Evolutionary conservation across 2,888 invertebrate genomes (phyloP).

Genomic region (Dromius quadrimaculatus): DNA sequence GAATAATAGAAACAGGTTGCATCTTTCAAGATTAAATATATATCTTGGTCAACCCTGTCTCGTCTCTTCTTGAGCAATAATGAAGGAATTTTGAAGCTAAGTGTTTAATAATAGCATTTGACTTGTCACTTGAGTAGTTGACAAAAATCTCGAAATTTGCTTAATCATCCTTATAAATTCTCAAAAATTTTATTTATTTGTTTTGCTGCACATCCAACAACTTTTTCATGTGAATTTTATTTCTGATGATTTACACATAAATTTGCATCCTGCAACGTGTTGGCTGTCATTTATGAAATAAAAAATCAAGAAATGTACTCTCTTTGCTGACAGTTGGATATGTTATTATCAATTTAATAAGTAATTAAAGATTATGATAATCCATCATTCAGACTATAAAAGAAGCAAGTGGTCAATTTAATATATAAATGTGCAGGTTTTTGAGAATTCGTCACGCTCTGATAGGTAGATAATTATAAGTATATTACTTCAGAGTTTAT

Average conservation of each 20-base stretch:
- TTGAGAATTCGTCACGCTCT: constrained; percentile 19
- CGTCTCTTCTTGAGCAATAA: constrained; percentile 10
- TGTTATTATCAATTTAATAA: constrained; percentile 21
- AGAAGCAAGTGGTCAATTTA: constrained; percentile 25
- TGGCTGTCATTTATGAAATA: constrained; percentile 3
- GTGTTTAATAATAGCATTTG: constrained; percentile 46
- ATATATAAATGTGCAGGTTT: constrained; percentile 10
- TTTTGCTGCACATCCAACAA: constrained; percentile 34
- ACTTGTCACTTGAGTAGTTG: constrained; percentile 45
- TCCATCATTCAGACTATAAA: not conserved
- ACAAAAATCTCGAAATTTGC: constrained; percentile 43
- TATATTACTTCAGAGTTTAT: constrained; percentile 11
- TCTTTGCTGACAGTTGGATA: not conserved
- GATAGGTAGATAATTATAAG: not conserved
- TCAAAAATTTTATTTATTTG: constrained; percentile 26
- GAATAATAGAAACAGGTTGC: no score
- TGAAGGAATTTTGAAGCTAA: constrained; percentile 37
- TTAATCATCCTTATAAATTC: constrained; percentile 45
- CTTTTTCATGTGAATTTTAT: constrained; percentile 10
- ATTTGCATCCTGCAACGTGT: not conserved
- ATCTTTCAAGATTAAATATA: no score
- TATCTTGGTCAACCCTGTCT: constrained; percentile 29
- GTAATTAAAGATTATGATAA: constrained; percentile 11
- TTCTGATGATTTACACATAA: constrained; percentile 27
- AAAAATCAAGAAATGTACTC: constrained; percentile 6